Conservation (phyloP, 2,113 vertebrate genomes). For the Tricholaema leucomelas region DNA sequence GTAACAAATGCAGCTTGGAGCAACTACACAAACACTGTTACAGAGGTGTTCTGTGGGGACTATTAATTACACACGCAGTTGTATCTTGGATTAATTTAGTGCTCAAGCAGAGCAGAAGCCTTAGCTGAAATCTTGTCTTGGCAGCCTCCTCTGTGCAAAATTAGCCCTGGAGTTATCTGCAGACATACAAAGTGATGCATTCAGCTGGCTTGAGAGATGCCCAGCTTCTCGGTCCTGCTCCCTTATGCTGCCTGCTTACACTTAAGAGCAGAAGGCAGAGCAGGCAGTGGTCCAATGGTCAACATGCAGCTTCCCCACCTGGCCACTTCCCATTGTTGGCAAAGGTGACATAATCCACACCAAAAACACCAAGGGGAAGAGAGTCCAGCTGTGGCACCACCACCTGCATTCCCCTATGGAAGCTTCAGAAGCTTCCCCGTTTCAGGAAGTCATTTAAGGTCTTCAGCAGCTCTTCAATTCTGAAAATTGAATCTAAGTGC, state of each 20-base stretch:
- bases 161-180: not conserved
- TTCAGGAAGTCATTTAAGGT: not conserved
- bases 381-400: not conserved
- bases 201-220: not conserved
- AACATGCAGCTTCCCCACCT: not conserved
- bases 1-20: not conserved
- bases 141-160: not conserved
- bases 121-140: not conserved
- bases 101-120: not conserved
- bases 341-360: not conserved
- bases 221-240: not conserved
- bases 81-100: not conserved
- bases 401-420: not conserved
- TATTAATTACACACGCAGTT: not conserved
- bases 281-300: not conserved
- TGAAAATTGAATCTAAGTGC: not conserved
- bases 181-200: not conserved
- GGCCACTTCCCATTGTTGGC: not conserved
- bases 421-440: not conserved
- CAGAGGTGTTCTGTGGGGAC: too few relatives aligned
- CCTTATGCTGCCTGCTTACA: not conserved
- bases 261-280: not conserved
- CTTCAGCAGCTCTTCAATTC: slow-evolving; percentile 16
- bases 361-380: not conserved
- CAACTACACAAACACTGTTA: not conserved